Evolutionary conservation across 2,797 vertebrate species (phyloP), one percentile per base, ranked within the genome.

Genomic region (Pagetopsis macropterus): DNA sequence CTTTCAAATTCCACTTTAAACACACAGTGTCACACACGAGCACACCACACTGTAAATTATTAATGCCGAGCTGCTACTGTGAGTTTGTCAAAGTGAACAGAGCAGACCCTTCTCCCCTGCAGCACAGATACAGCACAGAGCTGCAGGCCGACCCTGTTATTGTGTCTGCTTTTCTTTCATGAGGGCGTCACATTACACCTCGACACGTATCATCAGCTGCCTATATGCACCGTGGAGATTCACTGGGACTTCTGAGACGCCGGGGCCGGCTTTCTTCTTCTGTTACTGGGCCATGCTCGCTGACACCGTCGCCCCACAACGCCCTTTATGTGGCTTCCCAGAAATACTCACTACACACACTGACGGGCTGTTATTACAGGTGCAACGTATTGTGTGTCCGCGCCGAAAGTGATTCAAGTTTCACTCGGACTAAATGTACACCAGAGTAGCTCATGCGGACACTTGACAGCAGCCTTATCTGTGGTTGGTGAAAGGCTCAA

Each of bases 111-210:
- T 88, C 88, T 84, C 83, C 87, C 71, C 78, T 56, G 63, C 3
- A 69, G 76, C 76, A 76, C 48, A 82, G 81, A 70, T 57, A 10
- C 75, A 67, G 72, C 71, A 17, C 33, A 56, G 78, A 70, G 68
- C 89, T 77, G 82, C 50, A 82, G 86, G 83, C 75, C 16, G 74
- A 74, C 76, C 70, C 73, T 54, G 65, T 82, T 89, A 91, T 92
- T 92, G 91, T 93, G 89, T 93, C 91, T 91, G 83, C 67, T 27
- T 70, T 82, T 76, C 87, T 90, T 92, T 90, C 87, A 88, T 84
- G 82, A 78, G 59, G 78, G 92, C 74, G 33, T 94, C 87, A 1
- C 31, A 83, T 94, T 93, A 90, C 92, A 90, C 90, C 88, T 91
- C 83, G 70, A 90, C 84, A 85, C 72, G 81, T 80, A 85, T 90